Evolutionary conservation across 1,140 invertebrate genomes (phyloP).

Genomic region (Glomeris maerens): DNA sequence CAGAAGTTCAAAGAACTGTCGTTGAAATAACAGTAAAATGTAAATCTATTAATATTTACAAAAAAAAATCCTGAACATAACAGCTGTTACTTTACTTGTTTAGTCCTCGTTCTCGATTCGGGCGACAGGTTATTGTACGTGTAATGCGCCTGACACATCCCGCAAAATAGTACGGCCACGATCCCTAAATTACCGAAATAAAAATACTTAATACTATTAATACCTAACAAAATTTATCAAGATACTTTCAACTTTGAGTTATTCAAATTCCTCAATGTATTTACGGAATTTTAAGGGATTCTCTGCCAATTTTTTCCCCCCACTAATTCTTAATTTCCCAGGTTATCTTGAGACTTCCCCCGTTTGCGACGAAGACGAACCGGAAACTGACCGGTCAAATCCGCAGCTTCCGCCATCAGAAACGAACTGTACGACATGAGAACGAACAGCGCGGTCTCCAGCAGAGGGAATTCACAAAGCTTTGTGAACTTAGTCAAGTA

Average conservation of each 20-base stretch:
- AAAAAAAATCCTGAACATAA: neutral
- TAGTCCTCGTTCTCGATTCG: conserved; percentile 73
- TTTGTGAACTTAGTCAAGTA: conserved; percentile 90
- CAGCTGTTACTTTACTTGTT: conserved; percentile 36
- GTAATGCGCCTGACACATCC: conserved; percentile 98
- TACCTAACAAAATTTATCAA: too few relatives aligned
- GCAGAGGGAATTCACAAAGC: conserved; percentile 81
- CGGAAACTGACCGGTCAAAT: conserved; percentile 82
- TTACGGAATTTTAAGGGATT: too few relatives aligned
- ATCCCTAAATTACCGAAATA: conserved; percentile 47
- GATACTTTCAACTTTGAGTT: too few relatives aligned
- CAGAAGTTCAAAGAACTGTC: conserved; percentile 78
- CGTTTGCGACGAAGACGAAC: too few relatives aligned
- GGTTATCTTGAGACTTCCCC: too few relatives aligned
- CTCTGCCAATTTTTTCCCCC: too few relatives aligned
- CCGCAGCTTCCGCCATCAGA: conserved; percentile 84
- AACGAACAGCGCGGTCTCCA: conserved; percentile 92
- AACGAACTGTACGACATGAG: conserved; percentile 97
- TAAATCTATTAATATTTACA: neutral
- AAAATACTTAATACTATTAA: too few relatives aligned
- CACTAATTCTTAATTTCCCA: too few relatives aligned
- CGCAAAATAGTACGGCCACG: conserved; percentile 92
- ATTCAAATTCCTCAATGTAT: too few relatives aligned
- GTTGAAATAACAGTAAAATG: conserved; percentile 10
- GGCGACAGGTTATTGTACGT: conserved; percentile 93